phyloP scores from a whole-genome alignment of 2,113 vertebrate genomes.

The Neogobius melanostomus region DNA sequence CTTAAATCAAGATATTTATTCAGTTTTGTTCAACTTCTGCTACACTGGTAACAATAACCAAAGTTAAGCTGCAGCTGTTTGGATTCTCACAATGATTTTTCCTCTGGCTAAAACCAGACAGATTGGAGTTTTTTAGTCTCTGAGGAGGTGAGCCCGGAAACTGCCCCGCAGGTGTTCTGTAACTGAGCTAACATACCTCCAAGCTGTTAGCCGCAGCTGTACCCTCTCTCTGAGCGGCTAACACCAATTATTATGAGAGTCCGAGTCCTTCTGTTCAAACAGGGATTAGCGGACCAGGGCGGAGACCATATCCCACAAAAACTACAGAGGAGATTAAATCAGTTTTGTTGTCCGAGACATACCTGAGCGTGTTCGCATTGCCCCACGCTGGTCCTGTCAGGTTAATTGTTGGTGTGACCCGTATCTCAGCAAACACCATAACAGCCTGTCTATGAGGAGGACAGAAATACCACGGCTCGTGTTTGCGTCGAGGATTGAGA shows the following conservation, averaged over 20 bases:
- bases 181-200: conserved; percentile 28
- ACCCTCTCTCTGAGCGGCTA: conserved; percentile 22
- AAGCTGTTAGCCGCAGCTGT: conserved; percentile 47
- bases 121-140: conserved; percentile 31
- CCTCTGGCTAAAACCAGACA: conserved; percentile 13
- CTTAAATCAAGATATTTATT: background rate
- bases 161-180: conserved; percentile 50
- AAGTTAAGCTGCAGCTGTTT: conserved; percentile 27
- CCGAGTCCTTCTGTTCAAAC: conserved; percentile 14
- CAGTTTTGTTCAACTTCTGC: background rate
- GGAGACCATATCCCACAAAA: background rate
- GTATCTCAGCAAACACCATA: conserved; percentile 55
- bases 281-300: background rate
- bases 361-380: conserved; percentile 52
- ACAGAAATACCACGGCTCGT: conserved; percentile 38
- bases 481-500: conserved; percentile 34
- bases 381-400: conserved; percentile 55
- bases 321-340: background rate
- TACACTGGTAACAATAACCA: conserved; percentile 9
- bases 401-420: conserved; percentile 75
- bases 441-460: conserved; percentile 18
- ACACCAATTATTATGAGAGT: background rate
- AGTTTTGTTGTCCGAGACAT: background rate
- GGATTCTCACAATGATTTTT: conserved; percentile 20
- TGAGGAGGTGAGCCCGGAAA: conserved; percentile 21